Evolutionary conservation across 2,113 vertebrate genomes (phyloP).

Genomic region (Triplophysa dalaica): DNA sequence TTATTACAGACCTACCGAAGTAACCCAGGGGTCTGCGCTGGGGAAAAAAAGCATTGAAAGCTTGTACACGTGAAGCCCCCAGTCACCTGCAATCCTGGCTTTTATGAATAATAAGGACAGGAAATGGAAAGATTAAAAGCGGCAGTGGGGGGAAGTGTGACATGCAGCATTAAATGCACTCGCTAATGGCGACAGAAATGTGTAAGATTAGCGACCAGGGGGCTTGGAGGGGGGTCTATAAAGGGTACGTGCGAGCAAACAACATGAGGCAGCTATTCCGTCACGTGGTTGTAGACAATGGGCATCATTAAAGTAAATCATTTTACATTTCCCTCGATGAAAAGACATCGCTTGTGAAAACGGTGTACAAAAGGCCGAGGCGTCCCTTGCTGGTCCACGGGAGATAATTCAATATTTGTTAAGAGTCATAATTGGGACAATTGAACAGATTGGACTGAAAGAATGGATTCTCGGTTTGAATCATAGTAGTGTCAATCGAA

Average conservation of each 20-base stretch:
- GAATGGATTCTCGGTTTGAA: neutral
- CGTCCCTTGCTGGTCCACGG: neutral
- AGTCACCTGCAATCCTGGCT: neutral
- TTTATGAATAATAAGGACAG: neutral
- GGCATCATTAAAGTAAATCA: constrained; percentile 10
- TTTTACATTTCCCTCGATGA: constrained; percentile 17
- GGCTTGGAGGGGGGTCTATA: neutral
- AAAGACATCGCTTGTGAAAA: neutral
- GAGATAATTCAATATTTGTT: constrained; percentile 3
- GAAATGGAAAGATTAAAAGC: constrained; percentile 16
- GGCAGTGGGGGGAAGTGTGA: neutral
- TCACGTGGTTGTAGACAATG: constrained; percentile 8
- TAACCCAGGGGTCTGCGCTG: neutral
- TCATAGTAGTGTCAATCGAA: neutral
- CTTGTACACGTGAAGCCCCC: neutral
- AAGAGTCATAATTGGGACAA: neutral
- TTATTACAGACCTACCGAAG: neutral
- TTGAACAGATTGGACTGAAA: neutral
- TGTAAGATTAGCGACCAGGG: neutral
- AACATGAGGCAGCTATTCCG: neutral
- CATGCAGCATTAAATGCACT: neutral
- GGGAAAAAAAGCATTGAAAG: neutral
- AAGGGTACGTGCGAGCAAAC: constrained; percentile 1
- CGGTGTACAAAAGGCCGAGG: neutral
- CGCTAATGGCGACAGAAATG: constrained; percentile 17